Evolutionary conservation across 2,113 vertebrate species (phyloP).

Genomic region (Ploceus nigricollis): DNA sequence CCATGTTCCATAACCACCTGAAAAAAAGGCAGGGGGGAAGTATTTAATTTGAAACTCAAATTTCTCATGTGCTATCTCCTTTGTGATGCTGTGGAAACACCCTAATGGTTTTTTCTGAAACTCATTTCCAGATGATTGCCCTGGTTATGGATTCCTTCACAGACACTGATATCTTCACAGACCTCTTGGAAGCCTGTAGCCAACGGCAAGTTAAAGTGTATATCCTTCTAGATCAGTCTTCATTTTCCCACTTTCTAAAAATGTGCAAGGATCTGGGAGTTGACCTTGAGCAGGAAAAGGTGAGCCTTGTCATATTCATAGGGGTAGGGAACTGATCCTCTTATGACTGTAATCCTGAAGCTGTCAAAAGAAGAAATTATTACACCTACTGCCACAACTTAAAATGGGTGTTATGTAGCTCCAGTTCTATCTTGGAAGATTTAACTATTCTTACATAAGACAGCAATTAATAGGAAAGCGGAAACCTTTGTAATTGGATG

Average conservation of each 20-base stretch:
- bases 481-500: neutral
- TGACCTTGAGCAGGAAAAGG: slow-evolving; percentile 84
- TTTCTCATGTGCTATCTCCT: neutral
- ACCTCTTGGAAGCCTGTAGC: slow-evolving; percentile 86
- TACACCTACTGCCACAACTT: neutral
- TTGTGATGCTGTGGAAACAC: neutral
- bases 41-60: neutral
- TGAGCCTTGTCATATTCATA: slow-evolving; percentile 32
- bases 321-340: neutral
- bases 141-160: slow-evolving; percentile 95
- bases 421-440: neutral
- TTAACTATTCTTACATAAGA: neutral
- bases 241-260: slow-evolving; percentile 82
- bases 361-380: neutral
- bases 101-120: neutral
- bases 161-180: slow-evolving; percentile 91
- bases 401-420: neutral
- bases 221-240: slow-evolving; percentile 87
- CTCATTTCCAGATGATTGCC: slow-evolving; percentile 84
- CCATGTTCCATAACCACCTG: neutral
- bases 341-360: neutral
- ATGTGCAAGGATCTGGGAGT: slow-evolving; percentile 87
- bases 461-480: neutral
- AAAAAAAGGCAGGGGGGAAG: rapidly evolving
- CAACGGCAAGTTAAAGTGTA: slow-evolving; percentile 83